Base-by-base conservation (phyloP, 2,888 invertebrate species). In the Lasioglossum lativentre region DNA sequence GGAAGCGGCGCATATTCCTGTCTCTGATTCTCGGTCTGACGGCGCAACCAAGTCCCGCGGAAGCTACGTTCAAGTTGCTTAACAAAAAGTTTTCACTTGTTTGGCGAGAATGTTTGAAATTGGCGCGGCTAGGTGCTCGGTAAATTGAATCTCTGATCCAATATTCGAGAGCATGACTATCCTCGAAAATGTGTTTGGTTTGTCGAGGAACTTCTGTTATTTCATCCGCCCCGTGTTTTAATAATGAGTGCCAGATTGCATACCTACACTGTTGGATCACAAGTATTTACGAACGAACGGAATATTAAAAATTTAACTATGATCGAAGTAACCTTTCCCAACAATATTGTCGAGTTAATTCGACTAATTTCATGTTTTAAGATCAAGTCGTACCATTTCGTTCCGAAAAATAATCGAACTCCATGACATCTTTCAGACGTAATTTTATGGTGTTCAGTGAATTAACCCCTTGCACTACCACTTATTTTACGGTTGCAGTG, bases 1-100 rank as follows among this genome's bases (percentile, higher is more conserved):
- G 30, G 47, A 34, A 34, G 3, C 34, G 34, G 34, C 72, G 34
- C 72, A 34, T 73, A 73, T 73, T 73, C 47, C 19, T 12, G 34
- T 40, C 68, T 38, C 30, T 27, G 72, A 30, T 30, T 16, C 30
- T 23, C 34, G 27, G 23, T 47, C 72, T 19, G 19, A 23, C 47
- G 27, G 8, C 19, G 10, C 27, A 2, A 30, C 8, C 42, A 16
- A 71, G 42, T 42, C 30, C 12, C 38, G 40, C 4, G 38, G 23
- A 70, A 40, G 38, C n/a, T 4, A 23, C 23, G 4, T 40, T 38
- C 38, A 70, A 70, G 38, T 70, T 40, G 38, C 38, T 12, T 40
- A 14, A 66, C 66, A 70, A 70, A 70, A 70, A 70, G 68, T 40
- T 70, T 3, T 70, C 38, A 14, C n/a, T 70, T 40, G 34, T 70